A percentile compares a stretch with the other conserved stretches of the same genome.
phyloP scores from a whole-genome alignment of 1,140 invertebrate genomes.

The Pseudomyrmex concolor region DNA sequence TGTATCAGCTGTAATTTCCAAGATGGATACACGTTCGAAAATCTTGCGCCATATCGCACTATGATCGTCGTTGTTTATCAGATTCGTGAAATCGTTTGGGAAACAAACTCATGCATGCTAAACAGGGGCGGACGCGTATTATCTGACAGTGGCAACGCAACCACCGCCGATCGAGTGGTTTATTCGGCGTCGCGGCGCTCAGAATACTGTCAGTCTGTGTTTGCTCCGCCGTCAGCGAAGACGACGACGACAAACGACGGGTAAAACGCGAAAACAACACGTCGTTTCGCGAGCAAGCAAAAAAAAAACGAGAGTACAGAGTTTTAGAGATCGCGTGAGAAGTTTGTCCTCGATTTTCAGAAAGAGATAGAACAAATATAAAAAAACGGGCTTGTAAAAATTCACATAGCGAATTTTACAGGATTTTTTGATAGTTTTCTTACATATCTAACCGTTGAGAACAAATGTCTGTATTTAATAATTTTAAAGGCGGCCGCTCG shows the following conservation, averaged over 20 bases:
- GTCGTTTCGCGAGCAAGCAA: conserved; percentile 19
- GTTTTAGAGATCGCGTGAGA: neutral
- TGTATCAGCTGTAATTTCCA: no score
- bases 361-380: no score
- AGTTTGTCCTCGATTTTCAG: neutral
- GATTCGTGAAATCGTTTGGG: conserved; percentile 20
- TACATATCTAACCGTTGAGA: no score
- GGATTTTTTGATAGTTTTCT: no score
- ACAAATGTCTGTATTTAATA: no score
- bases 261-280: conserved; percentile 24
- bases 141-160: conserved; percentile 47
- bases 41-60: no score
- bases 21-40: no score
- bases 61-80: conserved; percentile 18
- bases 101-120: conserved; percentile 33
- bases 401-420: no score
- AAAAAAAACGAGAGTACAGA: neutral
- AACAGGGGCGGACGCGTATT: conserved; percentile 5
- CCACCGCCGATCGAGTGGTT: conserved; percentile 54
- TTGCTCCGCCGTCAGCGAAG: conserved; percentile 67
- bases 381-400: no score
- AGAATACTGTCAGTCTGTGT: conserved; percentile 66
- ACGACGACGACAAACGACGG: conserved; percentile 54
- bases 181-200: conserved; percentile 60
- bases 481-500: no score